These are phyloP conservation scores for Fulica atra DNA, from an alignment of 2,113 vertebrate species.

Conservation along the genomic window DNA sequence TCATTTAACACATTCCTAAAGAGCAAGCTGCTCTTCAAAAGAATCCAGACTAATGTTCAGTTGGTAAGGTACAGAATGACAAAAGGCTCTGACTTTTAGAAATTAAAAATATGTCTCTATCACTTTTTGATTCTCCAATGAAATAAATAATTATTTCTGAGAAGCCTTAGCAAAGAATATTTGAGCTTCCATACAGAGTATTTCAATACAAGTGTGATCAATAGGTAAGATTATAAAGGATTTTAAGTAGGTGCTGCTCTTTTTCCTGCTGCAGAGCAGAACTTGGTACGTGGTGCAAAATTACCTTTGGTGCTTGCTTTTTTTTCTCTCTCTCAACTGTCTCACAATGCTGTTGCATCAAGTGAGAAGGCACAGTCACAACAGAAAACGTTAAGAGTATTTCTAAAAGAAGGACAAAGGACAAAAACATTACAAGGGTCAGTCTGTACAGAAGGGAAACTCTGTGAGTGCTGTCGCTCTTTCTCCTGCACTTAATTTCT, in stretches of 20 bases:
- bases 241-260: neutral
- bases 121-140: neutral
- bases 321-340: neutral
- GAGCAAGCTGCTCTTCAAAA: neutral
- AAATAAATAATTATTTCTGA: conserved; percentile 30
- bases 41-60: neutral
- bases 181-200: neutral
- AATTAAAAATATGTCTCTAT: neutral
- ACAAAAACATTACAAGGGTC: neutral
- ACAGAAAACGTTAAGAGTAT: neutral
- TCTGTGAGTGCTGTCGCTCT: neutral
- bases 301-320: neutral
- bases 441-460: neutral
- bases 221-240: neutral
- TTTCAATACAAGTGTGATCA: neutral
- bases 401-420: neutral
- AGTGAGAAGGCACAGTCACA: neutral
- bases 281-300: neutral
- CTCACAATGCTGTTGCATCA: neutral
- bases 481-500: neutral
- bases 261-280: neutral
- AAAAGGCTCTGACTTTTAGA: neutral
- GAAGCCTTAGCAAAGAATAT: neutral
- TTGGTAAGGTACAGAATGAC: neutral
- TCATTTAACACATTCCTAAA: neutral